Conservation (phyloP, 2,113 vertebrate genomes). For the Siniperca knerii region DNA sequence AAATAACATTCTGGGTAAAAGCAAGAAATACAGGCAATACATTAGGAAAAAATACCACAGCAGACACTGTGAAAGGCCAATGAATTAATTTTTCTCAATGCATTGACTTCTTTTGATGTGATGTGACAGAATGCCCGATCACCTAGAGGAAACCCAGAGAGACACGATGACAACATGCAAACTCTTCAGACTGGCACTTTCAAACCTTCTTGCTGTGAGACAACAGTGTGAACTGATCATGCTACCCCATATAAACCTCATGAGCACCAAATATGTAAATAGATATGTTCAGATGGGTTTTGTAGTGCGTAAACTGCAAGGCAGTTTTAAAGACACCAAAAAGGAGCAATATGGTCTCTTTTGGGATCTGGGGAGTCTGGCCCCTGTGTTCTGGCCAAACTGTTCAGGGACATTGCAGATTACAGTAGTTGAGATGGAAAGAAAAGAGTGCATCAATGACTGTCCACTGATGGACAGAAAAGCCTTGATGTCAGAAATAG, state of each 20-base stretch:
- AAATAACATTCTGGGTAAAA: neutral
- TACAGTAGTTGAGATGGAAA: neutral
- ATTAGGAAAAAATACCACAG: no score
- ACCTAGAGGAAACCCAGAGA: neutral
- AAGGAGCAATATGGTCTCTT: neutral
- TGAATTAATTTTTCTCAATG: no score
- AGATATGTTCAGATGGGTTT: neutral
- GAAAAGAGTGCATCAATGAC: neutral
- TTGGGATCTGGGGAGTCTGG: neutral
- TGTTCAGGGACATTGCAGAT: neutral
- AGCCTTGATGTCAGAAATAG: neutral
- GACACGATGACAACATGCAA: neutral
- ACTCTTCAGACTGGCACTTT: neutral
- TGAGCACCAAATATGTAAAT: neutral
- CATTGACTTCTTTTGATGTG: no score
- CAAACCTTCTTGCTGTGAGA: neutral
- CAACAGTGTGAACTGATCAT: neutral
- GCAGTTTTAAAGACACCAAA: neutral
- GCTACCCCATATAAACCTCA: no score
- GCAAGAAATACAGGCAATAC: no score
- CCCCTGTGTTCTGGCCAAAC: neutral
- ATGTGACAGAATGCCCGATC: no score
- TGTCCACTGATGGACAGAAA: neutral
- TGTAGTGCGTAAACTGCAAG: neutral
- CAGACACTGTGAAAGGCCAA: no score